These are phyloP conservation scores for Pristionchus entomophagus DNA, from an alignment of 2,888 invertebrate genomes.

Conservation along the genomic window DNA sequence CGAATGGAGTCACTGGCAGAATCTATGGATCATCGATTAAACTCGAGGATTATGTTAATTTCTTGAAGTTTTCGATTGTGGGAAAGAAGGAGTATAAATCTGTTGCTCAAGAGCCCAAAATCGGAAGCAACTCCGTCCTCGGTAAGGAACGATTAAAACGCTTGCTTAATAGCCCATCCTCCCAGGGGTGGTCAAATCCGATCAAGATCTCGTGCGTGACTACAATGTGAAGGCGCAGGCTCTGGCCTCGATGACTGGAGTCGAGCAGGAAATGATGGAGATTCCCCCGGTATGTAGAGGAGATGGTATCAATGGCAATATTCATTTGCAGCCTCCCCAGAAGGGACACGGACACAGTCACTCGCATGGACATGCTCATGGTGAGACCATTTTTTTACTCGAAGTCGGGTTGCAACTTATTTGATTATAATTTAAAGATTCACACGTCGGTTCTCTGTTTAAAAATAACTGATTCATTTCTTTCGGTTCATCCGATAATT, in stretches of 20 bases:
- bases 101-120: constrained; percentile 59
- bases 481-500: too few relatives aligned
- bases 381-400: not conserved
- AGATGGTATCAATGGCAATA: not conserved
- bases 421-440: not conserved
- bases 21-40: constrained; percentile 19
- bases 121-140: constrained; percentile 53
- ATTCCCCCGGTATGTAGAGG: constrained; percentile 52
- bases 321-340: constrained; percentile 49
- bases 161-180: not conserved
- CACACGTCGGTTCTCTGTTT: too few relatives aligned
- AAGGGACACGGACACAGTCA: constrained; percentile 57
- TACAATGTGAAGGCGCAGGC: constrained; percentile 55
- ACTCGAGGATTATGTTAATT: constrained; percentile 55
- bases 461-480: too few relatives aligned
- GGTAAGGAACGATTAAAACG: constrained; percentile 45
- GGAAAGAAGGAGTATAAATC: constrained; percentile 59
- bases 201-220: constrained; percentile 61
- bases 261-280: constrained; percentile 55
- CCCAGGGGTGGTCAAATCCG: constrained; percentile 55
- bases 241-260: constrained; percentile 51
- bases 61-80: constrained; percentile 56
- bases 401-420: not conserved
- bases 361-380: constrained; percentile 58
- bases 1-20: constrained; percentile 23